Evolutionary conservation across 1,140 invertebrate species (phyloP), one percentile per base, ranked within the genome.

Genomic region (Drosophila seguyi): DNA sequence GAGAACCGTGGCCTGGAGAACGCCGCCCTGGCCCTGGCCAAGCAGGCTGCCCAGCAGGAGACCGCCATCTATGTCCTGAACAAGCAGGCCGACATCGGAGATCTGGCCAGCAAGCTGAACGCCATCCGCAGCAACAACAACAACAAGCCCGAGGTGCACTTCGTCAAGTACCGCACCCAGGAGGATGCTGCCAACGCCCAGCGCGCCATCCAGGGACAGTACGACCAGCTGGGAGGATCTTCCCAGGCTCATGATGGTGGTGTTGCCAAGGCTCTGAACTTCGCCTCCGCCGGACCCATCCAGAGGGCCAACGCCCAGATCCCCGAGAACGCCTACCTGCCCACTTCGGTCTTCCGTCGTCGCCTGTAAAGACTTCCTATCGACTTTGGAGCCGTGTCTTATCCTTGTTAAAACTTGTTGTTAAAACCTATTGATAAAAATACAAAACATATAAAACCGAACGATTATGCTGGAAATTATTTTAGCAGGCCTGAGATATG

Each of bases 311-410:
- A 57, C 25, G 79, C 81, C 14, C 72, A 85, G 56, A 65, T 56
- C 25, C 90, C 90, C 34, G 76, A 83, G 16, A 82, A 79, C 72
- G 61, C 86, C 7, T 92, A 92, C 57, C 67, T 92, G 78, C 90
- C 90, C 16, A 72, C 86, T 10, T 25, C 90, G 8, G 62, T 92
- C 53, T 88, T 92, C 78, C 90, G 90, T 84, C 81, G 77, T 65
- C 86, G 85, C 44, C 56, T 77, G 25, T 87, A 88, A 84, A 44
- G 8, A 59, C n/a, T 76, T 52, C 41, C 29, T 22, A 60, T 41
- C 56, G 50, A 68, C 63, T 63, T 65, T 38, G 13, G 39, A 56
- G 61, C n/a, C 18, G 13, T 44, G 16, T 36, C 10, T 18, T 38
- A 25, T 56, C 29, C n/a, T 62, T 75, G 57, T 80, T 74, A 57